Evolutionary conservation across 2,113 vertebrate genomes (phyloP).

Genomic region (Amphiprion ocellaris): DNA sequence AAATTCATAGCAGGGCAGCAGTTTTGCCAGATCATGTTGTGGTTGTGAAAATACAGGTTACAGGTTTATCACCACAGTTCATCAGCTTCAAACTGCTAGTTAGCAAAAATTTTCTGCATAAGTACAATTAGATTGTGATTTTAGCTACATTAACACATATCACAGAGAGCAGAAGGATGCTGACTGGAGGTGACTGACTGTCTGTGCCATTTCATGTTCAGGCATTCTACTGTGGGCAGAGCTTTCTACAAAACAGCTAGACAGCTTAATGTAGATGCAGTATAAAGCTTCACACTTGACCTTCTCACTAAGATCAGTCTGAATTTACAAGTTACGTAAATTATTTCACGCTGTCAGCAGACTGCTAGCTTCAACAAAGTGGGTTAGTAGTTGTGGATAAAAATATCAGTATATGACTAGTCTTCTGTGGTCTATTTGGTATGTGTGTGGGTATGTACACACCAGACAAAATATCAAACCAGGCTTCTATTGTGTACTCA

Average conservation of each 20-base stretch:
- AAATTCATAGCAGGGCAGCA: neutral
- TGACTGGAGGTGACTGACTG: neutral
- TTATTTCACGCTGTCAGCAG: constrained; percentile 8
- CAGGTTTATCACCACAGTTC: neutral
- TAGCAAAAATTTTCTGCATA: neutral
- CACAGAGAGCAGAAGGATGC: neutral
- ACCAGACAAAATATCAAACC: neutral
- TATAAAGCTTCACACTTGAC: no score
- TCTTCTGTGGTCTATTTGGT: constrained; percentile 23
- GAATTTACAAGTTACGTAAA: neutral
- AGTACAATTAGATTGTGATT: neutral
- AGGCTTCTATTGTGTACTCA: constrained; percentile 76
- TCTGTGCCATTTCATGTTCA: neutral
- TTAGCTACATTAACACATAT: neutral
- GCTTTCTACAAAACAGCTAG: neutral
- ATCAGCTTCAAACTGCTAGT: neutral
- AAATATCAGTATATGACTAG: neutral
- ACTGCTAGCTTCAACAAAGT: neutral
- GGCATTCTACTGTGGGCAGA: neutral
- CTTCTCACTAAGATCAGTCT: neutral
- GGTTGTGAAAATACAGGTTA: neutral
- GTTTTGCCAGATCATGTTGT: neutral
- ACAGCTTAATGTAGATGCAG: no score
- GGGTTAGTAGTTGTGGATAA: neutral
- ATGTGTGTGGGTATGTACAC: constrained; percentile 11